Base-by-base conservation (phyloP, 2,888 invertebrate genomes). In the Andrena praecox region DNA sequence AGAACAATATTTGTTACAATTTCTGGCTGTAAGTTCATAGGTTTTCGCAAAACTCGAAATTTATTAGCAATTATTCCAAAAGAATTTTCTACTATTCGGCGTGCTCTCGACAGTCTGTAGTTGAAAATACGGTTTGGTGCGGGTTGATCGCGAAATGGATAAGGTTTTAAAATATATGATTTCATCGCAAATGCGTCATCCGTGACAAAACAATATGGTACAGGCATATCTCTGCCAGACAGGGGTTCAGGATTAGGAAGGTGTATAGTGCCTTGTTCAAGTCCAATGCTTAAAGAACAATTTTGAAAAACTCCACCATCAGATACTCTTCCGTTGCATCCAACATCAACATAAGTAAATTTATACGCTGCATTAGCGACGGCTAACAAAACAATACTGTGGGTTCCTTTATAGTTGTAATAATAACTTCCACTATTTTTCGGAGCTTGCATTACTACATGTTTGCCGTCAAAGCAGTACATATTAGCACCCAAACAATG, bases 31-130 rank as follows among this genome's bases (percentile, higher is more conserved):
- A 59, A 24, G 24, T 59, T 59, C 1, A 59, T 59, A 20, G n/a
- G 59, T 24, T 59, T 59, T 6, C 29, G 29, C 8, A 27, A 59
- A 59, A 59, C 16, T 59, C 59, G 59, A 24, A 59, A 59, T 59
- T 59, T 59, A 20, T 59, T 59, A 27, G 24, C 59, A 59, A 59
- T 24, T 59, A 59, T 59, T 59, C 59, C 59, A 59, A 59, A 29
- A 59, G 29, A 59, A 59, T 59, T 59, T 8, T 29, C 24, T 59
- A 59, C 29, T 20, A 59, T 59, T 20, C 59, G 59, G 24, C 59
- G 59, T 59, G 50, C 50, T n/a, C 50, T 52, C 5, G 50, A 52
- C n/a, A 52, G 7, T n/a, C n/a, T 52, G 50, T 52, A 52, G n/a
- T 52, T 52, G 7, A 52, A 52, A 52, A 52, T n/a, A 52, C 50